Evolutionary conservation across 1,140 invertebrate genomes (phyloP).

Genomic region (Pseudomyrmex cubaensis): DNA sequence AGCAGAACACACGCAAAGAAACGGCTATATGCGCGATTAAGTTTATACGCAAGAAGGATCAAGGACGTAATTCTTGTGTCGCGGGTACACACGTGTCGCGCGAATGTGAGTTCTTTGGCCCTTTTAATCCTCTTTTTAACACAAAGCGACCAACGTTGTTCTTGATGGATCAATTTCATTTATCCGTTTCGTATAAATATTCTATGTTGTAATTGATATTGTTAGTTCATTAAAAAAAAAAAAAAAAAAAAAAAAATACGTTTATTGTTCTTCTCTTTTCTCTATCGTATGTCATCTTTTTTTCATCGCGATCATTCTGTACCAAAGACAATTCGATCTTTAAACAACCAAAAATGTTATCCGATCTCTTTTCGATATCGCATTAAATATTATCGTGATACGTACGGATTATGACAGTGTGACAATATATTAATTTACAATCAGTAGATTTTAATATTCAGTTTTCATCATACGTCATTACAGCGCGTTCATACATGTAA

Average conservation of each 20-base stretch:
- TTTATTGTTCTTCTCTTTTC: background rate
- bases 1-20: constrained; percentile 5
- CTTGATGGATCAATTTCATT: background rate
- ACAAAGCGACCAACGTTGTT: background rate
- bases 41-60: constrained; percentile 47
- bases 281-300: background rate
- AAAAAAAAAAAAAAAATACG: background rate
- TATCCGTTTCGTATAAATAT: background rate
- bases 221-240: background rate
- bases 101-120: background rate
- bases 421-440: constrained; percentile 31
- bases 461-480: background rate
- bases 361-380: background rate
- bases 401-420: background rate
- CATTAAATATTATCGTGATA: constrained; percentile 15
- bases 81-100: constrained; percentile 21
- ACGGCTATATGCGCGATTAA: constrained; percentile 42
- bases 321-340: background rate
- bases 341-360: constrained; percentile 2
- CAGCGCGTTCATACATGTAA: background rate
- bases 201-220: no score
- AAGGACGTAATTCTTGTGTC: constrained; percentile 28
- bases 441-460: constrained; percentile 27
- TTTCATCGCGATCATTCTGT: background rate
- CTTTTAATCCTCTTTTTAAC: background rate